These are phyloP conservation scores for Perccottus glenii DNA, from an alignment of 2,113 vertebrate species.

Conservation along the genomic window DNA sequence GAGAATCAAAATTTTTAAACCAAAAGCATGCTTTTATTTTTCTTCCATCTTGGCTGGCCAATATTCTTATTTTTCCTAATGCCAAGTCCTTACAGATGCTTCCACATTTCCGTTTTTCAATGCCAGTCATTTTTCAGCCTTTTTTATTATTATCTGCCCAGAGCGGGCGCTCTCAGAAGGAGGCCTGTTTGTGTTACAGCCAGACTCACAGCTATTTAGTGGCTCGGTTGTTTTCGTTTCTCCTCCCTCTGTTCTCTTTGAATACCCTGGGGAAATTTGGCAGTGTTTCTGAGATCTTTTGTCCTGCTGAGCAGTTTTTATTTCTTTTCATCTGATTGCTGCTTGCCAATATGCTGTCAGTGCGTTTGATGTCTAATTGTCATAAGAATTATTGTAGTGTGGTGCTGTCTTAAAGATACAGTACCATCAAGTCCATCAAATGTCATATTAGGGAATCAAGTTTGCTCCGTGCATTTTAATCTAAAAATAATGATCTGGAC, in stretches of 20 bases:
- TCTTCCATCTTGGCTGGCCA: constrained; percentile 57
- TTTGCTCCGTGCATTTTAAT: neutral
- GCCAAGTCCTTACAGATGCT: constrained; percentile 72
- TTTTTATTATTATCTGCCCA: constrained; percentile 56
- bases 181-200: constrained; percentile 68
- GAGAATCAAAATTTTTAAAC: constrained; percentile 31
- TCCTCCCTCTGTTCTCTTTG: constrained; percentile 59
- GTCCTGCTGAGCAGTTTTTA: constrained; percentile 67
- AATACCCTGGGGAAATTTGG: constrained; percentile 74
- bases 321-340: constrained; percentile 45
- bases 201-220: constrained; percentile 70
- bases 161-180: constrained; percentile 48
- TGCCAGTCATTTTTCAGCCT: constrained; percentile 58
- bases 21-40: constrained; percentile 53
- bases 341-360: constrained; percentile 56
- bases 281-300: constrained; percentile 64
- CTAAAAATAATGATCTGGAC: neutral
- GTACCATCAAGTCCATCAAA: no score
- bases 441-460: neutral
- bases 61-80: constrained; percentile 39
- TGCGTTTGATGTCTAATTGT: constrained; percentile 57
- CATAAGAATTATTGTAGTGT: constrained; percentile 32
- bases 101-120: constrained; percentile 61
- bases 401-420: constrained; percentile 11
- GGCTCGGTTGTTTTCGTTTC: constrained; percentile 65